Evolutionary conservation across 2,888 invertebrate genomes (phyloP).

Genomic region (Meiosimyza decipiens): DNA sequence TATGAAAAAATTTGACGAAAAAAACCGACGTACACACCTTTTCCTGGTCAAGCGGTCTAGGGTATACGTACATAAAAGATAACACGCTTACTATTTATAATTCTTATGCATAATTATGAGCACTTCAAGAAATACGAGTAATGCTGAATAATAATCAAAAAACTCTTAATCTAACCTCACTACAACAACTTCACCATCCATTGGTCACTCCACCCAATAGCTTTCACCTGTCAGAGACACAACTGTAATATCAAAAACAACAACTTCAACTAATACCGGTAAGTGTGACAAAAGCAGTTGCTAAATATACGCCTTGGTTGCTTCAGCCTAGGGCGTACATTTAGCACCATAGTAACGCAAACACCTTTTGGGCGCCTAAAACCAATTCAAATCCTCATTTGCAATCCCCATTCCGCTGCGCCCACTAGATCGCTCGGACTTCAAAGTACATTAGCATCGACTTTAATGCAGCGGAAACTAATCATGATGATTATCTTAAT

Average conservation of each 20-base stretch:
- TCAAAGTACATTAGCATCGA: conserved; percentile 1
- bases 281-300: conserved; percentile 18
- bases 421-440: neutral
- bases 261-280: neutral
- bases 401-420: no score
- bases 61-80: no score
- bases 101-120: no score
- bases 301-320: neutral
- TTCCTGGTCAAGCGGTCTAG: no score
- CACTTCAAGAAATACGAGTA: no score
- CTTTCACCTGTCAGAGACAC: neutral
- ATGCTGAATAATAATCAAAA: no score
- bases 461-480: neutral
- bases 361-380: conserved; percentile 30
- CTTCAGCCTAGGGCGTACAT: conserved; percentile 14
- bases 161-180: neutral
- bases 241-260: neutral
- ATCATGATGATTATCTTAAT: conserved; percentile 13
- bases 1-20: no score
- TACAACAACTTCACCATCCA: conserved; percentile 23
- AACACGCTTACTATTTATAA: no score
- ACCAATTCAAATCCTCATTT: neutral
- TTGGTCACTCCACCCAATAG: neutral
- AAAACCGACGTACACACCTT: no score
- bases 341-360: conserved; percentile 26